A percentile compares a stretch with the other conserved stretches of the same genome.
Conservation (phyloP, 2,797 vertebrate species). For the Myripristis murdjan region DNA sequence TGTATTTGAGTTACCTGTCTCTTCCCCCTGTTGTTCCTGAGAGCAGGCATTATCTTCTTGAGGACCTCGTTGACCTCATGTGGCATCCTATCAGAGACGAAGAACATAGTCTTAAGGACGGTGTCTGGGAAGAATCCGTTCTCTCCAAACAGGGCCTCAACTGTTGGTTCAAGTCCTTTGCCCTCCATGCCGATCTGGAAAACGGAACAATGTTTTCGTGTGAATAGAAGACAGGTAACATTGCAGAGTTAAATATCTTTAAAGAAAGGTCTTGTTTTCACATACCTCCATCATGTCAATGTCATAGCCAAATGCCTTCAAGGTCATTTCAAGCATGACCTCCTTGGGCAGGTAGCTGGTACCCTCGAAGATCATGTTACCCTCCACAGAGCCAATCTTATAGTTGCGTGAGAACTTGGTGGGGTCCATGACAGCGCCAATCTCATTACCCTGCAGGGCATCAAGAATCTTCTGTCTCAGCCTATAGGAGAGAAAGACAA, state of each 20-base stretch:
- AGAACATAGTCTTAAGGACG: conserved; percentile 90
- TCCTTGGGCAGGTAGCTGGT: conserved; percentile 91
- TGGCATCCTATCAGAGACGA: conserved; percentile 89
- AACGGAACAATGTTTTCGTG: conserved; percentile 20
- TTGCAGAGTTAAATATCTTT: no score
- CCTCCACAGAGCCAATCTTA: conserved; percentile 87
- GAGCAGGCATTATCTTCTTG: conserved; percentile 86
- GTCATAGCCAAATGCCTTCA: conserved; percentile 89
- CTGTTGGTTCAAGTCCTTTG: conserved; percentile 92
- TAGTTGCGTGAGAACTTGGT: conserved; percentile 92
- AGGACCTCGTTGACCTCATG: conserved; percentile 85
- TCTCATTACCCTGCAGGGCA: conserved; percentile 85
- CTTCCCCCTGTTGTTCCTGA: conserved; percentile 77
- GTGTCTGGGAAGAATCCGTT: conserved; percentile 95
- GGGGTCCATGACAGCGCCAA: conserved; percentile 86
- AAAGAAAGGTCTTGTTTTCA: no score
- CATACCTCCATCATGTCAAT: conserved; percentile 94
- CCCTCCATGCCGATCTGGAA: conserved; percentile 93
- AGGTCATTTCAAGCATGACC: conserved; percentile 93
- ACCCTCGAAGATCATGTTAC: conserved; percentile 93
- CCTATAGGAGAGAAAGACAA: conserved; percentile 73
- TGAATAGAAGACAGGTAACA: no score
- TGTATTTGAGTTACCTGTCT: conserved; percentile 76
- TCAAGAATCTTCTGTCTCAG: conserved; percentile 86
- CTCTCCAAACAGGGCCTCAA: conserved; percentile 93